Evolutionary conservation across 2,888 invertebrate genomes (phyloP).

Genomic region (Invenusta paracnida): DNA sequence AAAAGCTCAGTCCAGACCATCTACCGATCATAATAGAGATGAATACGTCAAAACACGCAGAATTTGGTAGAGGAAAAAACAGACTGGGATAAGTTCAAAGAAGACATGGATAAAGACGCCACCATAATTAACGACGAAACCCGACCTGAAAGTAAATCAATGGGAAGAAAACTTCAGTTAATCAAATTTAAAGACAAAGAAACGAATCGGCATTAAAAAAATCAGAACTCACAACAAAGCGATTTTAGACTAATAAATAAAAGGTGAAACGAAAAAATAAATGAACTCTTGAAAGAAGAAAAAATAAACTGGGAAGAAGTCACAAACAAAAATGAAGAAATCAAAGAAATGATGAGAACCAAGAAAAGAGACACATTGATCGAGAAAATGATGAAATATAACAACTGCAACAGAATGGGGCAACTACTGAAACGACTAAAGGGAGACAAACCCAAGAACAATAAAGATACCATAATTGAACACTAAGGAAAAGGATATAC

Average conservation of each 20-base stretch:
- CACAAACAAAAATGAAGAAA: neutral
- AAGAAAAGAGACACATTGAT: neutral
- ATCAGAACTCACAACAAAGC: neutral
- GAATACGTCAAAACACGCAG: neutral
- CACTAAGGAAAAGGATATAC: neutral
- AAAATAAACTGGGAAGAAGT: neutral
- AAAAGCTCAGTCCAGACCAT: neutral
- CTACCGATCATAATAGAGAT: neutral
- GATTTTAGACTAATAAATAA: neutral
- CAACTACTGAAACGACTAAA: neutral
- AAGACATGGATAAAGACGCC: neutral
- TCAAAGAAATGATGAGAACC: neutral
- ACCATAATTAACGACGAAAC: neutral
- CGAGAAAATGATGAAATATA: neutral
- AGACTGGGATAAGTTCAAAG: neutral
- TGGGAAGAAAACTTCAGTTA: neutral
- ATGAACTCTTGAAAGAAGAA: neutral
- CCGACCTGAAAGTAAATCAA: neutral
- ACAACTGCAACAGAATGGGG: neutral
- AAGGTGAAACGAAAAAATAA: neutral
- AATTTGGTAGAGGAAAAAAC: neutral
- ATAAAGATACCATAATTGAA: neutral
- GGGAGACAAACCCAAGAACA: neutral
- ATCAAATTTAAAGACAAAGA: neutral
- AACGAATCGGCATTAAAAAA: neutral